Conservation (phyloP, 2,888 invertebrate species). For the Athetis lepigone region DNA sequence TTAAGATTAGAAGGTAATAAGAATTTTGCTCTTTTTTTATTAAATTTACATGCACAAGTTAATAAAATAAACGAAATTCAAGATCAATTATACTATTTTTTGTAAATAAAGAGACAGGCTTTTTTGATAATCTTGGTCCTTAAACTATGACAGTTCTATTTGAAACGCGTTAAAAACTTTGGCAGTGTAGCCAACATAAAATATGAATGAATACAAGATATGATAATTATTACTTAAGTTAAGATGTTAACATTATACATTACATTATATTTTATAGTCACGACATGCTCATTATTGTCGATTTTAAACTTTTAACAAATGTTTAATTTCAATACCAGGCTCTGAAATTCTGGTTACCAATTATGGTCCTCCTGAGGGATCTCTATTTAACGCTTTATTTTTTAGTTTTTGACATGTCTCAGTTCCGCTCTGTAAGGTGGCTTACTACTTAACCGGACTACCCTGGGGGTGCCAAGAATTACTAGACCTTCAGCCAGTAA, state of each 20-base stretch:
- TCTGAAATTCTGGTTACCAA: too few species aligned
- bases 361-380: too few species aligned
- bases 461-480: too few species aligned
- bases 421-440: too few species aligned
- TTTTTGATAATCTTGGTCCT: too few species aligned
- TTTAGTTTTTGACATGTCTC: too few species aligned
- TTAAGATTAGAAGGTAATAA: conserved; percentile 24
- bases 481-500: too few species aligned
- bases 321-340: not conserved
- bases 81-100: too few species aligned
- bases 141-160: too few species aligned
- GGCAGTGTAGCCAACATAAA: not conserved
- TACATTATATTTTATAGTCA: conserved; percentile 21
- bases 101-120: too few species aligned
- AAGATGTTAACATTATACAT: conserved; percentile 39
- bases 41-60: not conserved
- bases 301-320: not conserved
- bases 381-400: too few species aligned
- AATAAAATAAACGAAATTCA: not conserved
- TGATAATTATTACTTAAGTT: conserved; percentile 20
- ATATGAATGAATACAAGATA: conserved; percentile 43
- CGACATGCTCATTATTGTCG: conserved; percentile 1
- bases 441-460: too few species aligned
- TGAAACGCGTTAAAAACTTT: not conserved
- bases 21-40: not conserved